phyloP scores from a whole-genome alignment of 2,113 vertebrate species.

The Propithecus coquereli region DNA sequence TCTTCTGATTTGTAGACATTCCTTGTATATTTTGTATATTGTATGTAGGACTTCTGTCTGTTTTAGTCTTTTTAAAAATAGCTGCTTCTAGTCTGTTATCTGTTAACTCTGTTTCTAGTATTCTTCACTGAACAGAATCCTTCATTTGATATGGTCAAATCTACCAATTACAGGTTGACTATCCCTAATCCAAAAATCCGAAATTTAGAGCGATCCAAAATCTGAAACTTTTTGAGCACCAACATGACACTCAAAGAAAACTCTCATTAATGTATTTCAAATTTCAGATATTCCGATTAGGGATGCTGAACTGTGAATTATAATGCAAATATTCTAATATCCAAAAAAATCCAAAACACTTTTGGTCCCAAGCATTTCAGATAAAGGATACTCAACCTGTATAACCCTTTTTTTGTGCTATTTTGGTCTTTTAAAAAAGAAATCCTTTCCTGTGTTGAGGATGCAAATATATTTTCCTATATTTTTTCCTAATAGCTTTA shows the following conservation, averaged over 20 bases:
- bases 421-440: not conserved
- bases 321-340: not conserved
- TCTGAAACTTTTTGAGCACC: not conserved
- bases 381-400: not conserved
- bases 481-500: not conserved
- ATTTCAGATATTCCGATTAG: not conserved
- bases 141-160: not conserved
- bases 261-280: not conserved
- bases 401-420: not conserved
- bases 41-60: not conserved
- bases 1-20: constrained; percentile 5
- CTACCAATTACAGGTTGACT: not conserved
- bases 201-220: not conserved
- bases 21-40: not conserved
- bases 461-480: not conserved
- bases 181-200: not conserved
- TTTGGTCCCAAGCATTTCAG: not conserved
- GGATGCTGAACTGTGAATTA: not conserved
- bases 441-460: not conserved
- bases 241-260: not conserved
- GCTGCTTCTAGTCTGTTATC: not conserved
- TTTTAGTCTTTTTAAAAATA: not conserved
- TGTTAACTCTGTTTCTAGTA: not conserved
- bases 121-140: constrained; percentile 3
- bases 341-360: not conserved